Conservation (phyloP, 1,140 invertebrate species). For the Liolophura sinensis region DNA sequence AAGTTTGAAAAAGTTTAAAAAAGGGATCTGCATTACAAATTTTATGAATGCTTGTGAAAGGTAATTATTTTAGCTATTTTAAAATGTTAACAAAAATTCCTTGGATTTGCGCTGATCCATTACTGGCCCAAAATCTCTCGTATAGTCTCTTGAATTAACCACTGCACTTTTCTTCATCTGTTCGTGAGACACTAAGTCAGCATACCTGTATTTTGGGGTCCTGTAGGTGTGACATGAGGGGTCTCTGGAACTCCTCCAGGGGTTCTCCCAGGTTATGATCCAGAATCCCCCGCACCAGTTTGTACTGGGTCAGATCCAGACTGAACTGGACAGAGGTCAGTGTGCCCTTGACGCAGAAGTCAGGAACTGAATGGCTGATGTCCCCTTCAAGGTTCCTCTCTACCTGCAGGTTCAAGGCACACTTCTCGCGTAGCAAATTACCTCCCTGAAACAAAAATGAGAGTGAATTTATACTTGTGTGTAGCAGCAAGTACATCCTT, state of each 20-base stretch:
- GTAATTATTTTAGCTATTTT: too few relatives aligned
- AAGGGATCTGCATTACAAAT: too few relatives aligned
- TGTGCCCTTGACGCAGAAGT: slow-evolving; percentile 82
- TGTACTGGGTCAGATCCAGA: slow-evolving; percentile 85
- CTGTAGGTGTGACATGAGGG: slow-evolving; percentile 52
- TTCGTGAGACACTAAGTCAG: slow-evolving; percentile 29
- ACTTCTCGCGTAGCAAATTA: slow-evolving; percentile 75
- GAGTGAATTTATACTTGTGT: background rate
- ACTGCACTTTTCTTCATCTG: slow-evolving; percentile 8
- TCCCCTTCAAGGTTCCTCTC: slow-evolving; percentile 82
- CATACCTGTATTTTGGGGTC: slow-evolving; percentile 52
- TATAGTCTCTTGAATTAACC: too few relatives aligned
- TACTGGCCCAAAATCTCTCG: too few relatives aligned
- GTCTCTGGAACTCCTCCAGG: slow-evolving; percentile 68
- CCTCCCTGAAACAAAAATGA: slow-evolving; percentile 33
- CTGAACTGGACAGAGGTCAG: slow-evolving; percentile 83
- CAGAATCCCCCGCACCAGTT: slow-evolving; percentile 84
- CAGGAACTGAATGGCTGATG: slow-evolving; percentile 75
- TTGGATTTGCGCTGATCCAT: too few relatives aligned
- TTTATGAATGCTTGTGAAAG: too few relatives aligned
- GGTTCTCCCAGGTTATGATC: slow-evolving; percentile 91
- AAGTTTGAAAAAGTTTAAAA: too few relatives aligned
- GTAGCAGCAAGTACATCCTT: too few relatives aligned
- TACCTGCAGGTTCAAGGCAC: slow-evolving; percentile 76
- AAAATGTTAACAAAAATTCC: too few relatives aligned